Percentiles rank a stretch among this genome's conserved stretches.
phyloP scores from a whole-genome alignment of 2,888 invertebrate species.

The Blera fallax region DNA sequence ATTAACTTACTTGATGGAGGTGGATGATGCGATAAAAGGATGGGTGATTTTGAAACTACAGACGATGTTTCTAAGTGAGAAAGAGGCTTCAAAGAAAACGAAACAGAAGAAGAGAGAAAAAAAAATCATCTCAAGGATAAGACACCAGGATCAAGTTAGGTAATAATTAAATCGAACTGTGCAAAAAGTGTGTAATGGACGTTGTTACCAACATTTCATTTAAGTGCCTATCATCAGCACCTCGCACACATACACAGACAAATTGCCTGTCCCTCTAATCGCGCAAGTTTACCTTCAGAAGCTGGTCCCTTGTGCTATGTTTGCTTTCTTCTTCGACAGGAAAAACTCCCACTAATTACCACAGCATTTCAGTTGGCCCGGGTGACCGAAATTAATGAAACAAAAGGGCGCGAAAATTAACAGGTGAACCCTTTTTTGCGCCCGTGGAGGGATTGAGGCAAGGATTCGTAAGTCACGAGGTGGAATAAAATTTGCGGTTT shows the following conservation, averaged over 20 bases:
- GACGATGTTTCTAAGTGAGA: not conserved
- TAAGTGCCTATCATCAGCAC: slow-evolving; percentile 29
- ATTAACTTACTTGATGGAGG: slow-evolving; percentile 3
- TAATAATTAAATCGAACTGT: slow-evolving; percentile 53
- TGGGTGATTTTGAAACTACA: slow-evolving; percentile 10
- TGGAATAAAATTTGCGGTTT: slow-evolving; percentile 48
- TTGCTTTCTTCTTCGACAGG: slow-evolving; percentile 15
- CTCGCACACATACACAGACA: slow-evolving; percentile 23
- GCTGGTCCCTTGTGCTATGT: slow-evolving; percentile 13
- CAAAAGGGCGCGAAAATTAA: slow-evolving; percentile 66
- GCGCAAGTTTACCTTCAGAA: slow-evolving; percentile 10
- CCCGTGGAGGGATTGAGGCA: not conserved
- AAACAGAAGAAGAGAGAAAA: not conserved
- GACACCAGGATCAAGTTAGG: slow-evolving; percentile 19
- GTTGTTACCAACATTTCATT: slow-evolving; percentile 38
- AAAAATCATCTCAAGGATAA: not conserved
- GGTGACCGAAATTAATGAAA: slow-evolving; percentile 66
- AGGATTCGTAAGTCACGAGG: slow-evolving; percentile 23
- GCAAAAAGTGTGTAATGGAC: slow-evolving; percentile 27
- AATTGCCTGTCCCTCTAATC: slow-evolving; percentile 35
- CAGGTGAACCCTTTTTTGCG: slow-evolving; percentile 59
- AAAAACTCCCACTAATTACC: slow-evolving; percentile 45
- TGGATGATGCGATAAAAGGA: not conserved
- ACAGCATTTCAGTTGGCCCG: slow-evolving; percentile 48
- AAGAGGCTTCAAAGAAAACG: not conserved